Evolutionary conservation across 1,140 invertebrate genomes (phyloP).

Genomic region (Armadillidium nasatum): DNA sequence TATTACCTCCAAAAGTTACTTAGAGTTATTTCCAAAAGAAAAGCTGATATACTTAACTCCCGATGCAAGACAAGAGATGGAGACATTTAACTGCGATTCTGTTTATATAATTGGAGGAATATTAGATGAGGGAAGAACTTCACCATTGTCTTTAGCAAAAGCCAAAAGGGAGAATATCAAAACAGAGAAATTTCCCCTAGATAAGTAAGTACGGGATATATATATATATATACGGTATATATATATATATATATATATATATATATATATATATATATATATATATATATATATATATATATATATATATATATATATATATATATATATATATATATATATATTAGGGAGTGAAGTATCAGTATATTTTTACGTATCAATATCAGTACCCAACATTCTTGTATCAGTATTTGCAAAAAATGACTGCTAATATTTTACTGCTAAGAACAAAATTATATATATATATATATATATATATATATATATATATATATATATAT

Average conservation of each 20-base stretch:
- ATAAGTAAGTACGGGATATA: slow-evolving; percentile 65
- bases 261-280: slow-evolving; percentile 54
- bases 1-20: slow-evolving; percentile 66
- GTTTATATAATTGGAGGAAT: slow-evolving; percentile 83
- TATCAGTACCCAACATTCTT: too few species aligned
- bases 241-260: too few species aligned
- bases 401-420: too few species aligned
- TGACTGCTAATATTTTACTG: too few species aligned
- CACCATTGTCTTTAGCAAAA: slow-evolving; percentile 76
- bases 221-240: too few species aligned
- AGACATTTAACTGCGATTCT: slow-evolving; percentile 65
- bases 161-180: slow-evolving; percentile 72
- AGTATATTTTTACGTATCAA: too few species aligned
- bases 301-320: slow-evolving; percentile 5
- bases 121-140: slow-evolving; percentile 70
- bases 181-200: slow-evolving; percentile 73
- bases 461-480: too few species aligned
- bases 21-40: slow-evolving; percentile 75
- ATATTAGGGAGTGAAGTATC: too few species aligned
- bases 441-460: too few species aligned
- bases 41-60: slow-evolving; percentile 82
- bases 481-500: too few species aligned
- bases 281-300: slow-evolving; percentile 17
- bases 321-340: too few species aligned
- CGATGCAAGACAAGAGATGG: slow-evolving; percentile 65